phyloP scores from a whole-genome alignment of 2,888 invertebrate species.

The Axea sp. region DNA sequence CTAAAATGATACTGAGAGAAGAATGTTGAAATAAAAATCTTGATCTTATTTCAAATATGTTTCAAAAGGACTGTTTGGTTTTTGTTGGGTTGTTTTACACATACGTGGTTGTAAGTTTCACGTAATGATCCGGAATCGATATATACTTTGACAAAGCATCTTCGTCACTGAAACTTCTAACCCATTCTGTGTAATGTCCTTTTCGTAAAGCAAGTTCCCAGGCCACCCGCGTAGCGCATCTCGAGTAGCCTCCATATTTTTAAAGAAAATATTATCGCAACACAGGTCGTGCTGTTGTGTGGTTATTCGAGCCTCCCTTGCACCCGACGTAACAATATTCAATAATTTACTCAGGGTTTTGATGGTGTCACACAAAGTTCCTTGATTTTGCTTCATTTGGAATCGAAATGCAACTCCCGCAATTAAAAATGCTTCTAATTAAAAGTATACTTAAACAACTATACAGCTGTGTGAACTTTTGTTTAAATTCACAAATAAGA shows the following conservation, averaged over 20 bases:
- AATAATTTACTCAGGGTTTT: conserved; percentile 18
- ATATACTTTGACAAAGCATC: conserved; percentile 12
- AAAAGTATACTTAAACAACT: too few species aligned
- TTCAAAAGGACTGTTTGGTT: too few species aligned
- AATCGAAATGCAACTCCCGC: too few species aligned
- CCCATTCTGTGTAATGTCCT: conserved; percentile 19
- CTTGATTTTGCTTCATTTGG: background rate
- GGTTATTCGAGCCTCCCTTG: conserved; percentile 29
- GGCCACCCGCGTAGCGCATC: conserved; percentile 44
- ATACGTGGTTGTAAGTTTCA: background rate
- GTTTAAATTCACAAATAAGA: too few species aligned
- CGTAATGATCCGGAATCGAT: conserved; percentile 3
- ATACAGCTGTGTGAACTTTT: too few species aligned
- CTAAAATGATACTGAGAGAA: too few species aligned
- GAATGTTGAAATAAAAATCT: too few species aligned
- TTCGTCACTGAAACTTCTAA: conserved; percentile 13
- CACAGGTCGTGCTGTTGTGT: conserved; percentile 27
- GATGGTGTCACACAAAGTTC: background rate
- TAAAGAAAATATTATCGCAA: conserved; percentile 62
- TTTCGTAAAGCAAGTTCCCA: conserved; percentile 21
- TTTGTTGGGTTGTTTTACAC: too few species aligned
- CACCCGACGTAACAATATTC: conserved; percentile 20
- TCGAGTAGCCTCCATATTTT: conserved; percentile 57
- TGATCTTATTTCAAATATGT: too few species aligned
- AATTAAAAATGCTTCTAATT: too few species aligned